Evolutionary conservation across 2,113 vertebrate species (phyloP).

Genomic region (Notothenia rossii): DNA sequence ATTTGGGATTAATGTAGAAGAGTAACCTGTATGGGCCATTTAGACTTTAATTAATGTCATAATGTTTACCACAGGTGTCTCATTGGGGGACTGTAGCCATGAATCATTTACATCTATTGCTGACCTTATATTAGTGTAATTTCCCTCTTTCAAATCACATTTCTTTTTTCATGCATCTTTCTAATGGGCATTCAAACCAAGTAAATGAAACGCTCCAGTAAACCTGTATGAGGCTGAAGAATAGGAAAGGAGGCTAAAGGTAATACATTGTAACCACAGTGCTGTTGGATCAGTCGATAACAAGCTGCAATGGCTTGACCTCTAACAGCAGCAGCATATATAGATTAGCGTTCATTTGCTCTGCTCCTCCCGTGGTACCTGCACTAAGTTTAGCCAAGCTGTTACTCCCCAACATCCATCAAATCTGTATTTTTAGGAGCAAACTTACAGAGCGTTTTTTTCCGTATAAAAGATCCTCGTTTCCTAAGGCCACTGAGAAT

Average conservation of each 20-base stretch:
- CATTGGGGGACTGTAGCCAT: constrained; percentile 8
- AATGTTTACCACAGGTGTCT: constrained; percentile 20
- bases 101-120: background rate
- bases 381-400: background rate
- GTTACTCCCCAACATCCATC: background rate
- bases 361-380: background rate
- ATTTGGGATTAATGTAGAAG: constrained; percentile 40
- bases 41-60: constrained; percentile 44
- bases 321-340: background rate
- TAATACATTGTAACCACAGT: background rate
- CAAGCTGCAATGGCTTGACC: background rate
- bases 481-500: background rate
- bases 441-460: background rate
- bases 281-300: background rate
- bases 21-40: constrained; percentile 23
- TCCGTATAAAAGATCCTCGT: background rate
- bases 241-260: constrained; percentile 3
- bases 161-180: background rate
- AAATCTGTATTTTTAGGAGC: background rate
- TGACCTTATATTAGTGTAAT: constrained; percentile 11
- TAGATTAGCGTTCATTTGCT: background rate
- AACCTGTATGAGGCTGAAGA: background rate
- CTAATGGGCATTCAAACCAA: background rate
- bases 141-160: constrained; percentile 28
- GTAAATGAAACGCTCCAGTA: constrained; percentile 16